A percentile compares a stretch with the other conserved stretches of the same genome.
Conservation (phyloP, 2,113 vertebrate genomes). For the Sturnus vulgaris region DNA sequence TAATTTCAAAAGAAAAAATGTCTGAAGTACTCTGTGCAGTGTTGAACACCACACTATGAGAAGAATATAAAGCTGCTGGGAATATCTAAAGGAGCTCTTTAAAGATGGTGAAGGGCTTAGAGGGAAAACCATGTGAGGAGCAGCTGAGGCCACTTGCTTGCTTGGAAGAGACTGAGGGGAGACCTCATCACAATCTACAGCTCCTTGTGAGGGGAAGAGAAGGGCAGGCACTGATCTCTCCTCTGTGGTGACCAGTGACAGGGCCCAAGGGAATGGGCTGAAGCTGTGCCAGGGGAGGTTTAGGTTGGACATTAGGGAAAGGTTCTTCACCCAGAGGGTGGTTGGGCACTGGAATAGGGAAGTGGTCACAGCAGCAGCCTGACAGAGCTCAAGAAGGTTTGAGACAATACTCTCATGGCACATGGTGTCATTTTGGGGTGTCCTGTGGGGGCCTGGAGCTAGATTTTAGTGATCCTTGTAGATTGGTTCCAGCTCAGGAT, state of each 20-base stretch:
- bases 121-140: neutral
- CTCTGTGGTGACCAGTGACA: neutral
- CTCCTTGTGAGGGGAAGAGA: rapidly evolving
- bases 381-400: neutral
- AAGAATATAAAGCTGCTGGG: neutral
- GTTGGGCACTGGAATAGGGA: neutral
- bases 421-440: neutral
- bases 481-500: neutral
- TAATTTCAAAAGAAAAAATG: neutral
- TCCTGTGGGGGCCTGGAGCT: neutral
- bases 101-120: neutral
- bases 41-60: neutral
- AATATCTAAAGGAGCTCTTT: neutral
- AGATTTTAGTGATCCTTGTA: neutral
- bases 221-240: no score
- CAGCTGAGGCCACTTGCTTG: neutral
- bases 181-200: neutral
- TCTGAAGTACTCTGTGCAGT: neutral
- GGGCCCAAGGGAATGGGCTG: neutral
- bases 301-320: no score
- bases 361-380: neutral
- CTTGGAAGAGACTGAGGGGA: neutral
- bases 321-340: neutral
- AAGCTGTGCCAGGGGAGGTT: neutral
- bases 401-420: neutral